phyloP scores from a whole-genome alignment of 2,797 vertebrate species.

The Pelodytes ibericus region DNA sequence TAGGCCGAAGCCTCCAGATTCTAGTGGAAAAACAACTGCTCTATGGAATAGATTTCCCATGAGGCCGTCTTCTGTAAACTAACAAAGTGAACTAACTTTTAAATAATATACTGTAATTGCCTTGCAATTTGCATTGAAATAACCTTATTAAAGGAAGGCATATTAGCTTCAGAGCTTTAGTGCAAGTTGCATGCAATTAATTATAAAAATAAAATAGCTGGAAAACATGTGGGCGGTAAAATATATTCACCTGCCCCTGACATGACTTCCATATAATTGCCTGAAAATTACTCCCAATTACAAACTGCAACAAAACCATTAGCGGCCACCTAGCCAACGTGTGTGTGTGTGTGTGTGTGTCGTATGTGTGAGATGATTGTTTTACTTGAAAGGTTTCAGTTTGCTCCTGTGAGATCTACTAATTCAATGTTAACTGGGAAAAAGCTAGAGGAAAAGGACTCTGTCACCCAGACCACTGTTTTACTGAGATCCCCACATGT shows the following conservation, averaged over 20 bases:
- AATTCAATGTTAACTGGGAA: background rate
- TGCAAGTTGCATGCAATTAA: conserved; percentile 22
- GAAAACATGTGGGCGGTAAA: conserved; percentile 11
- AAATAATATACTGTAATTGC: conserved; percentile 21
- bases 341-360: background rate
- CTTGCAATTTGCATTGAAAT: conserved; percentile 12
- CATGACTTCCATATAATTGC: conserved; percentile 13
- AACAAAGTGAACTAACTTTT: conserved; percentile 5
- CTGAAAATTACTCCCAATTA: conserved; percentile 22
- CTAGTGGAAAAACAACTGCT: too few relatives aligned
- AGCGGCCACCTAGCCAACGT: background rate
- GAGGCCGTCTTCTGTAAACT: background rate
- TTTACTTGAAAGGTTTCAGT: background rate
- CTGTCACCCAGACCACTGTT: too few relatives aligned
- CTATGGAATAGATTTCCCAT: background rate
- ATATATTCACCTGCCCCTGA: background rate
- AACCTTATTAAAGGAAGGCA: background rate
- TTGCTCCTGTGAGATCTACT: background rate
- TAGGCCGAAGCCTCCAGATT: too few relatives aligned
- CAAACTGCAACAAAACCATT: background rate
- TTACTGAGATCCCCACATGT: too few relatives aligned
- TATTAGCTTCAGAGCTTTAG: conserved; percentile 11
- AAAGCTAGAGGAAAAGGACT: background rate
- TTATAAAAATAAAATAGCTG: conserved; percentile 13
- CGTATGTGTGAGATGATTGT: background rate